Base-by-base conservation (phyloP, 1,140 invertebrate genomes). In the Apis mellifera region DNA sequence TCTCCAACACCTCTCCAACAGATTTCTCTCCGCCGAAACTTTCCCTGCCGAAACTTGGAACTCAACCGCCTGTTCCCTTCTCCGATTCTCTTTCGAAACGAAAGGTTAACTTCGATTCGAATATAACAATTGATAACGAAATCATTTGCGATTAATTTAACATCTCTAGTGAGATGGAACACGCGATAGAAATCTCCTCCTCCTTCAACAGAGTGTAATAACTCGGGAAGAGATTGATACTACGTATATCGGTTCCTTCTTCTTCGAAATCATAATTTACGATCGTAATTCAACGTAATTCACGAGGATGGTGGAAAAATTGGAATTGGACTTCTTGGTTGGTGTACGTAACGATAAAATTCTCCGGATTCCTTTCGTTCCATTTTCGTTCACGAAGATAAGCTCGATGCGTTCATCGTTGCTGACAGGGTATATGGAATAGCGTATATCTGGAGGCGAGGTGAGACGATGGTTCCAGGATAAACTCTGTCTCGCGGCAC, bases 401-500 rank as follows among this genome's bases (percentile, higher is more conserved):
- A 19, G 52, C 57, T 78, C 62, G 59, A 74, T 48, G 72, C 59
- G 21, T 23, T 78, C 57, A n/a, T 32, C 17, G n/a, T 9, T 8
- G 26, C 32, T 23, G 71, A 65, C 71, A 66, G 62, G n/a, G 12
- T 66, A 66, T 50, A 59, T 7, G n/a, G n/a, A 48, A 55, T n/a
- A 21, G 26, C 32, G 50, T 11, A 32, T 17, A 57, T 21, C 1
- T 1, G 23, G 0, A 19, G 52, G n/a, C 1, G 26, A 26, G 42
- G 23, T 55, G 23, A 3, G 50, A 11, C 42, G n/a, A n/a, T n/a
- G 77, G 48, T 52, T 60, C 68, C 42, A 62, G 69, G 68, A 54
- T 79, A 79, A 79, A 79, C 54, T 55, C 26, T n/a, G 23, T 48
- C 21, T 66, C 52, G 50, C 12, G 32, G 71, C 2, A 65, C 17